Evolutionary conservation across 2,797 vertebrate species (phyloP).

Genomic region (Melanotaenia maccullochi): DNA sequence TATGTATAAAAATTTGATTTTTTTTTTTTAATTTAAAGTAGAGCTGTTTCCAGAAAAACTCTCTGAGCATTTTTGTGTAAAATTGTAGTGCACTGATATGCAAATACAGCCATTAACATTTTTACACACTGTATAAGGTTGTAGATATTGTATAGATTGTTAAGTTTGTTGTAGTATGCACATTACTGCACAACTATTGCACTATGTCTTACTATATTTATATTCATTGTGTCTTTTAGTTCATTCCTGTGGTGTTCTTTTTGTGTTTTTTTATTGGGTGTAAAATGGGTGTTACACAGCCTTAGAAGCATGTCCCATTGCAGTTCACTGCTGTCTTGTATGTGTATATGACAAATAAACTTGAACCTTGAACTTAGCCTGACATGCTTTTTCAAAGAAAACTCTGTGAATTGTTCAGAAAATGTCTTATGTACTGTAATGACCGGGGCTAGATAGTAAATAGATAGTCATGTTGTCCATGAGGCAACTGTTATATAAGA

Average conservation of each 20-base stretch:
- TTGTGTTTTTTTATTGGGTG: too few relatives aligned
- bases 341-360: background rate
- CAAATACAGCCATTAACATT: background rate
- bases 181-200: too few relatives aligned
- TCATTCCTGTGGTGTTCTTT: too few relatives aligned
- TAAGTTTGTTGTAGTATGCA: too few relatives aligned
- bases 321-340: too few relatives aligned
- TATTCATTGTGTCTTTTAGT: too few relatives aligned
- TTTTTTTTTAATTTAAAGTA: background rate
- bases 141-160: too few relatives aligned
- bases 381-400: background rate
- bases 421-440: background rate
- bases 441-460: background rate
- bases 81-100: background rate
- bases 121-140: background rate
- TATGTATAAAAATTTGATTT: background rate
- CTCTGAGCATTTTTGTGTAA: background rate
- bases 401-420: background rate
- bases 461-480: background rate
- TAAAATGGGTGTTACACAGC: too few relatives aligned
- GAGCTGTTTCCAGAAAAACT: background rate
- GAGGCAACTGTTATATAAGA: background rate
- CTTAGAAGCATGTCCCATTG: too few relatives aligned
- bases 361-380: background rate
- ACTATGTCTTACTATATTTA: too few relatives aligned